Conservation (phyloP, 2,113 vertebrate species). For the Scytalopus superciliaris region DNA sequence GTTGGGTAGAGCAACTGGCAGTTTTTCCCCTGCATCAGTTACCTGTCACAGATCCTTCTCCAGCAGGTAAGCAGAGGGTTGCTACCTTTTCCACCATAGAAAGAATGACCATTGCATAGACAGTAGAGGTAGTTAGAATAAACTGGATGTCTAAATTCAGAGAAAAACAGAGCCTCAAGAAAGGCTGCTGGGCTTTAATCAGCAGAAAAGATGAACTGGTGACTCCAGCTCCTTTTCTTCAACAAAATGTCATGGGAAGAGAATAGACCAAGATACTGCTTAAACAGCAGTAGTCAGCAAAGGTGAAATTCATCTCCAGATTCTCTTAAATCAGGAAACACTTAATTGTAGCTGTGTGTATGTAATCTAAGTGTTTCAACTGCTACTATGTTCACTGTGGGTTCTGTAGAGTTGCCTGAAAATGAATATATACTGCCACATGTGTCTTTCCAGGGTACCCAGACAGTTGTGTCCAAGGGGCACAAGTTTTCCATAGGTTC, state of each 20-base stretch:
- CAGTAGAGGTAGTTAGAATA: neutral
- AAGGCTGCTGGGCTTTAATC: neutral
- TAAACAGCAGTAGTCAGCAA: neutral
- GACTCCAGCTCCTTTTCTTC: neutral
- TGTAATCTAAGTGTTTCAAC: neutral
- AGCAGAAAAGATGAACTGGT: neutral
- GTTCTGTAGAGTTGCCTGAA: neutral
- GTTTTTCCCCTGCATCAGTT: neutral
- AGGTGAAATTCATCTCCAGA: neutral
- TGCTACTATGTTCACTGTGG: neutral
- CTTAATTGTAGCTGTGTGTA: neutral
- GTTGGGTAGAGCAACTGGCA: neutral
- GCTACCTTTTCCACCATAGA: neutral
- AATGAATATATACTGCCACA: neutral
- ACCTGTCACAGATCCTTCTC: neutral
- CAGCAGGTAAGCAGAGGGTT: neutral
- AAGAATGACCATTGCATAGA: neutral
- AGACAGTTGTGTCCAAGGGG: rapidly evolving
- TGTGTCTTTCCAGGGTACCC: neutral
- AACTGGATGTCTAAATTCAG: neutral
- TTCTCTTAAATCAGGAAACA: neutral
- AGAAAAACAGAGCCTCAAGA: neutral
- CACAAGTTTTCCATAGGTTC: neutral
- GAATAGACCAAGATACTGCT: neutral
- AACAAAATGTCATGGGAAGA: neutral